Evolutionary conservation across 2,797 vertebrate genomes (phyloP), one percentile per base, ranked within the genome.

Genomic region (Phoxinus dragarum): DNA sequence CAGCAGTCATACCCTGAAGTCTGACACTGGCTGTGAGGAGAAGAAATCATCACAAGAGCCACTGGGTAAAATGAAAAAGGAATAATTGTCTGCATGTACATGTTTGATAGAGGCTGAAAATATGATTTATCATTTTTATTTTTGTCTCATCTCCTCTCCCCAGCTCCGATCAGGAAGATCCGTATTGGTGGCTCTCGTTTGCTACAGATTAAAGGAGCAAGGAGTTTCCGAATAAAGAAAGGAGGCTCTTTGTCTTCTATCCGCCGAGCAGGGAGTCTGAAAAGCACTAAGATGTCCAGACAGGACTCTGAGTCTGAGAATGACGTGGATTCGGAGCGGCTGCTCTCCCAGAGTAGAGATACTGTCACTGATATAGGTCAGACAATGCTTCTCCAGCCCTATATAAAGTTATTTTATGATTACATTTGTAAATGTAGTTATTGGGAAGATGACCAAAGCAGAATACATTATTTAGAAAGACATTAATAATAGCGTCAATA

Each of bases 261-360:
- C 90, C 98, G 97, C 90, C 95, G 97, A 84, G 98, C 98, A 52
- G 98, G 98, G 89, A 99, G 98, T 94, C 96, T 99, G 93, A 99
- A 99, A 95, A 99, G 98, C 96, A 98, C 97, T 94, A 99, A 99
- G 95, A 93, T 99, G 94, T 97, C 98, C 90, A 95, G 98, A 89
- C 98, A 99, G 95, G 98, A 99, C 94, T 99, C 98, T 0, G 98
- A 98, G 95, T 99, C 98, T 31, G 98, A 99, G 94, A 99, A 98
- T 91, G 98, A 99, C 80, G 98, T 59, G 0, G 89, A 90, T 16
- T 90, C 89, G 19, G 89, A 99, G 86, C 97, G 97, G 86, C 95
- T 98, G 93, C 96, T 99, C 92, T 99, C 97, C 87, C 98, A 99
- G 93, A 99, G 98, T 96, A 96, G 98, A 93, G 98, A 99, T 96